Base-by-base conservation (phyloP, 1,140 invertebrate species). In the Ips nitidus region DNA sequence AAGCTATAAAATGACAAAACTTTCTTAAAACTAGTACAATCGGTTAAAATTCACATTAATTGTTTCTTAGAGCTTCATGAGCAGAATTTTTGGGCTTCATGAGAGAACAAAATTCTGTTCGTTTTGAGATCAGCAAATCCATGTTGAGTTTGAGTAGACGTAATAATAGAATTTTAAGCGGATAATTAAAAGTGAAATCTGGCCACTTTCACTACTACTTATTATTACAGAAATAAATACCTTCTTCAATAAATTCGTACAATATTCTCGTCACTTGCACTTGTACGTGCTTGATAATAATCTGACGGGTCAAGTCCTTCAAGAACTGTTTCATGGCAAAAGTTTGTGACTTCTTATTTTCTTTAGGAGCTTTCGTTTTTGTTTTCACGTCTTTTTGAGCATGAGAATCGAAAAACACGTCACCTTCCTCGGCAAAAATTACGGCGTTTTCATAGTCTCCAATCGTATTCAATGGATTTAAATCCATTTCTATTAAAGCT, bases 401-500 rank as follows among this genome's bases (percentile, higher is more conserved):
- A 45, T 43, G 8, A n/a, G 22, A 2, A 38, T 66, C 53, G 5
- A 57, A 47, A 41, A 47, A 47, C 45, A 4, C 39, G 38, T 66
- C 41, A 65, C 38, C 22, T 69, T 73, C 41, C 68, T 68, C 57
- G 36, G 50, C 50, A 53, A 60, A 75, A 22, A 50, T 69, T 5
- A 75, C 64, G 6, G 53, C 66, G 38, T 76, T 76, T 62, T 74
- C 71, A n/a, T 59, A 67, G 2, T 74, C 50, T 2, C 56, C 67
- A 6, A 76, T 47, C 22, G 39, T 43, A 37, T 71, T 56, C 40
- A 79, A 73, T 3, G 77, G 75, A 73, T 78, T 79, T 36, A 72
- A 65, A 22, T 72, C 69, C 38, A 65, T 57, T 4, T 66, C 41
- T 2, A 77, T 42, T 45, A 80, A 67, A n/a, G 58, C 36, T 39